These are phyloP conservation scores for Podarcis muralis DNA, from an alignment of 2,113 vertebrate genomes.

Conservation along the genomic window DNA sequence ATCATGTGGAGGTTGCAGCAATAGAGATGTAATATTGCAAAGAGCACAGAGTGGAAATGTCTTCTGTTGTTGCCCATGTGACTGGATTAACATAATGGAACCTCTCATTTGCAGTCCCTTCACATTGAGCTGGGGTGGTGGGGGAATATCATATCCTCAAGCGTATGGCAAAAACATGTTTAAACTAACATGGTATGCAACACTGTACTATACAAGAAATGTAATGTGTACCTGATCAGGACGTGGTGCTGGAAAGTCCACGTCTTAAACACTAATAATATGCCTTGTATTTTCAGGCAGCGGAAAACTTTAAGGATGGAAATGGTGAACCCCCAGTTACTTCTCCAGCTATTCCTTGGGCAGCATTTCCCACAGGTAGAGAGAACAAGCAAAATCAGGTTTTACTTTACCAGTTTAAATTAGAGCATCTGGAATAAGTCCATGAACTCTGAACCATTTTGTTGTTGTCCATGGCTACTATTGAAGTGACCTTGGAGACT, in stretches of 20 bases:
- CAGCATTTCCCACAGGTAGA: conserved; percentile 81
- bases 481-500: background rate
- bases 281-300: conserved; percentile 70
- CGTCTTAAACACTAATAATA: background rate
- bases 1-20: background rate
- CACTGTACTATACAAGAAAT: background rate
- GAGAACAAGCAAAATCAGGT: background rate
- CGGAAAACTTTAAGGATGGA: conserved; percentile 77
- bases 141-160: background rate
- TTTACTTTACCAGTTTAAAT: background rate
- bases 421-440: background rate
- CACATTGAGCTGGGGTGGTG: background rate
- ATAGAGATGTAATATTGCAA: background rate
- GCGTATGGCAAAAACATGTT: background rate
- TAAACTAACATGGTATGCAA: background rate
- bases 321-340: conserved; percentile 71
- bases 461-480: background rate
- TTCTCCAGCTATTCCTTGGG: conserved; percentile 82
- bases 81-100: background rate
- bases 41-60: background rate
- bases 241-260: background rate
- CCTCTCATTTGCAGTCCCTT: background rate
- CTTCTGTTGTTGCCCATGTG: background rate
- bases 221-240: background rate
- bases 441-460: background rate